Conservation (phyloP, 2,888 invertebrate genomes). For the Callosobruchus maculatus region DNA sequence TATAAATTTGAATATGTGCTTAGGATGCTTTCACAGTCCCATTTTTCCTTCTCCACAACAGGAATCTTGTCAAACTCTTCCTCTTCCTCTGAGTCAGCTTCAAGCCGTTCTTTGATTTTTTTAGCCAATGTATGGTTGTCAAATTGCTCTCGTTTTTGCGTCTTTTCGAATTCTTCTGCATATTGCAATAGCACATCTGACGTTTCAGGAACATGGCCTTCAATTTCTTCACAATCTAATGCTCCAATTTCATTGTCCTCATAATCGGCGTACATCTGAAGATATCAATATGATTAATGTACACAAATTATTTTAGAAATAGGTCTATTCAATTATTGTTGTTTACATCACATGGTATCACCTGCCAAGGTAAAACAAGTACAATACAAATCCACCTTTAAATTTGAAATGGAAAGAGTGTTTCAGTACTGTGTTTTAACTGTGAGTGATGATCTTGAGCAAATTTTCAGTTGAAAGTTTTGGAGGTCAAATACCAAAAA, state of each 20-base stretch:
- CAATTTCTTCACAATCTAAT: constrained; percentile 86
- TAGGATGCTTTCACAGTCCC: constrained; percentile 90
- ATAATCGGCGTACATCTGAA: constrained; percentile 73
- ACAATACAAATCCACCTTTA: no score
- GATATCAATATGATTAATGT: constrained; percentile 15
- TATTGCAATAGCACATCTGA: constrained; percentile 69
- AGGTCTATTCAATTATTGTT: no score
- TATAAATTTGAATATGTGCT: constrained; percentile 88
- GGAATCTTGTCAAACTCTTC: constrained; percentile 60
- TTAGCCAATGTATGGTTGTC: constrained; percentile 48
- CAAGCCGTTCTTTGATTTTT: constrained; percentile 34
- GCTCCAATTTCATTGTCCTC: constrained; percentile 88
- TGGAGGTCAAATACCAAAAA: no score
- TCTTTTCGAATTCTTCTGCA: constrained; percentile 71
- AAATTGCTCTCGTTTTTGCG: constrained; percentile 54
- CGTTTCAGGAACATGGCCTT: constrained; percentile 68
- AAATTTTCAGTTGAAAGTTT: no score
- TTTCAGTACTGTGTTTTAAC: no score
- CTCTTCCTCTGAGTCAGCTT: constrained; percentile 40
- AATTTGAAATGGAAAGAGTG: no score
- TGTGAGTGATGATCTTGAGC: no score
- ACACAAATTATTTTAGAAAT: not conserved
- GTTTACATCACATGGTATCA: no score
- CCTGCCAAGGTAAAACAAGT: no score
- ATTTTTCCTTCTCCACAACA: constrained; percentile 66